Conservation (phyloP, 2,888 invertebrate genomes). For the Drosophila emarginata region DNA sequence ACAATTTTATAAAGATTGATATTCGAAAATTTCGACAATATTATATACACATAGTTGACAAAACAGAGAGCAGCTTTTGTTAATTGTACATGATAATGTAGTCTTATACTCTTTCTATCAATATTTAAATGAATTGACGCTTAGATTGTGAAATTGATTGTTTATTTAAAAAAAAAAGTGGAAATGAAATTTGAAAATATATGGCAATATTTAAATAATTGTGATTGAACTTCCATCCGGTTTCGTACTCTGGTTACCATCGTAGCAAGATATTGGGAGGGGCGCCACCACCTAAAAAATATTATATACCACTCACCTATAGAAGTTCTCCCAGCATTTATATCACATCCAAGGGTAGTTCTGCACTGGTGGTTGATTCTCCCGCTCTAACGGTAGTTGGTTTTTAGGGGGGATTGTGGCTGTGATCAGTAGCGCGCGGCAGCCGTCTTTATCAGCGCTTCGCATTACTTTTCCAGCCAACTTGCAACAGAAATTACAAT, state of each 20-base stretch:
- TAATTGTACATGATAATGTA: too few species aligned
- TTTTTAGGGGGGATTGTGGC: conserved; percentile 33
- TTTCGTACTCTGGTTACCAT: background rate
- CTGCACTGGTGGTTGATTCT: background rate
- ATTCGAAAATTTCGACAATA: too few species aligned
- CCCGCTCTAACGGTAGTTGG: too few species aligned
- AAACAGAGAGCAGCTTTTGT: too few species aligned
- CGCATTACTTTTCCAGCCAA: conserved; percentile 69
- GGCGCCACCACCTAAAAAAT: background rate
- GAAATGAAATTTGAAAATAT: background rate
- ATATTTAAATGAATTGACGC: background rate
- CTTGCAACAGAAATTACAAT: conserved; percentile 77
- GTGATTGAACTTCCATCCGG: background rate
- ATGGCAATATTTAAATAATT: background rate
- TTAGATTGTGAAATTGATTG: background rate
- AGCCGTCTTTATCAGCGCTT: conserved; percentile 62
- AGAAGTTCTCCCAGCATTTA: background rate
- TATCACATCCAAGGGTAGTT: background rate
- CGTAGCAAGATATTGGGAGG: background rate
- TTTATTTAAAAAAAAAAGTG: background rate
- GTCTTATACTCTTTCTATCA: background rate
- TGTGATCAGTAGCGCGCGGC: conserved; percentile 56
- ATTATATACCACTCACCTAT: background rate
- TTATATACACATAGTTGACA: background rate
- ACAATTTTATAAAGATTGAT: too few species aligned